Percentiles rank a stretch among this genome's conserved stretches.
These are phyloP conservation scores for Drosophila athabasca DNA, from an alignment of 1,140 invertebrate species.

Conservation along the genomic window DNA sequence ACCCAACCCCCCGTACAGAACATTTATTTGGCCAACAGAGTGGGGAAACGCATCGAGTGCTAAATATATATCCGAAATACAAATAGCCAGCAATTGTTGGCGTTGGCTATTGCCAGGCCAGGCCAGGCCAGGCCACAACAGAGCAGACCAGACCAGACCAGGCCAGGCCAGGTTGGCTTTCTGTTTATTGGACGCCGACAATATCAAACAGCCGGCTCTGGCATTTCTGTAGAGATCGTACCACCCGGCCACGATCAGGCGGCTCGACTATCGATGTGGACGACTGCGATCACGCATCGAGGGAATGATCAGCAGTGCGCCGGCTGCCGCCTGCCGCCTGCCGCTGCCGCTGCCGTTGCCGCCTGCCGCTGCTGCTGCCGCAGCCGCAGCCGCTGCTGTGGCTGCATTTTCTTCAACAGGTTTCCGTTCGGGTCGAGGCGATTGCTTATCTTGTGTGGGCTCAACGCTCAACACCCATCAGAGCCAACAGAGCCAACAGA, in stretches of 20 bases:
- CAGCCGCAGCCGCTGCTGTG: constrained; percentile 13
- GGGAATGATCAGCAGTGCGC: constrained; percentile 58
- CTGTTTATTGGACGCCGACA: constrained; percentile 47
- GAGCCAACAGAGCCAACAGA: background rate
- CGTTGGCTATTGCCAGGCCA: constrained; percentile 45
- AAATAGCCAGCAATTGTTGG: constrained; percentile 51
- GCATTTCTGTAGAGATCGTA: constrained; percentile 30
- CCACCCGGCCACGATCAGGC: constrained; percentile 37
- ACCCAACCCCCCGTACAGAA: constrained; percentile 10
- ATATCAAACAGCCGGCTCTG: constrained; percentile 15
- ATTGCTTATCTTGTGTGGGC: constrained; percentile 56
- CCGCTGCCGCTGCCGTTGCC: constrained; percentile 8
- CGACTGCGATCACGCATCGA: constrained; percentile 62
- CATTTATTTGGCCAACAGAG: constrained; percentile 47
- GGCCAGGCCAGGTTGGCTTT: constrained; percentile 17
- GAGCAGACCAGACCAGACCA: background rate
- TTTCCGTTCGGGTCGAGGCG: constrained; percentile 38
- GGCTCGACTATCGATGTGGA: constrained; percentile 36
- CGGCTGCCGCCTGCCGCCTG: constrained; percentile 33
- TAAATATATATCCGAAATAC: constrained; percentile 34
- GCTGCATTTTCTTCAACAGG: constrained; percentile 79
- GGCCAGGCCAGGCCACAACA: no score
- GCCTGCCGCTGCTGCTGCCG: constrained; percentile 36
- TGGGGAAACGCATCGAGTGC: constrained; percentile 35
- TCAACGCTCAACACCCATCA: constrained; percentile 23